phyloP scores from a whole-genome alignment of 2,888 invertebrate species.

The Noctua fimbriata region DNA sequence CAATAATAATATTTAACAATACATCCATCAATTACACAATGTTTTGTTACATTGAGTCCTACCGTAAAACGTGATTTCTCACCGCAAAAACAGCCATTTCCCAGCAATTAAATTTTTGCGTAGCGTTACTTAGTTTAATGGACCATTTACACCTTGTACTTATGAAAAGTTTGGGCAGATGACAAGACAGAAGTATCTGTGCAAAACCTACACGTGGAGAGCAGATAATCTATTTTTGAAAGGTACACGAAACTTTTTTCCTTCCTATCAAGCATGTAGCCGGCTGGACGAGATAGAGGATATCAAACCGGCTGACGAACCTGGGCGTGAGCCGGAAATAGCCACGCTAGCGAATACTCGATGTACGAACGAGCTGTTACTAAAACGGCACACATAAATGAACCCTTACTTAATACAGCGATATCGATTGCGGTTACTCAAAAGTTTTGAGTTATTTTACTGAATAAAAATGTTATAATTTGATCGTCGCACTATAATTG shows the following conservation, averaged over 20 bases:
- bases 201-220: neutral
- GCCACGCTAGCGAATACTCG: neutral
- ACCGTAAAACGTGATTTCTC: too few species aligned
- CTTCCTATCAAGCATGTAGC: neutral
- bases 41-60: too few species aligned
- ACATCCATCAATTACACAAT: too few species aligned
- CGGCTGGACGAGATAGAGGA: neutral
- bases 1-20: too few species aligned
- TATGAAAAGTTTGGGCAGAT: neutral
- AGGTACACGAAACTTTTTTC: neutral
- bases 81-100: too few species aligned
- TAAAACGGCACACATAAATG: neutral
- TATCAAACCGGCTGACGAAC: neutral
- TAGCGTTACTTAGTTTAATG: too few species aligned
- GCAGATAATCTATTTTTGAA: neutral
- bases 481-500: too few species aligned
- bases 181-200: neutral
- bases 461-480: neutral
- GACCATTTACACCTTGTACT: neutral
- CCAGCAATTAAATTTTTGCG: too few species aligned
- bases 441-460: neutral
- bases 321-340: neutral
- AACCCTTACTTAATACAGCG: neutral
- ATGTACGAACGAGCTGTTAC: neutral
- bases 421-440: neutral